Base-by-base conservation (phyloP, 2,888 invertebrate species). In the Dendrolimus pini region DNA sequence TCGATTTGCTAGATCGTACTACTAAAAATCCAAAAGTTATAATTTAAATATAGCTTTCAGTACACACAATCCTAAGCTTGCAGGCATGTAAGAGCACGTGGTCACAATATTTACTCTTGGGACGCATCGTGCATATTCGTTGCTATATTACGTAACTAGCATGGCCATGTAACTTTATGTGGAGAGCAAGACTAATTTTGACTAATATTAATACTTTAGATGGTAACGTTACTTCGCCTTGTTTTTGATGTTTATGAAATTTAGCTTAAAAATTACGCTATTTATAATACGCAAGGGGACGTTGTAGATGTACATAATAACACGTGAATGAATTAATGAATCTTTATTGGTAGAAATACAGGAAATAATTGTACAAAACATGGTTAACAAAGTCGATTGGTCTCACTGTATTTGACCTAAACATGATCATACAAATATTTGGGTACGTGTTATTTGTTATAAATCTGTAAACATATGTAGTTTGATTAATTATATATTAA, bases 81-180 rank as follows among this genome's bases (percentile, higher is more conserved):
- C 47, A 62, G 70, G 74, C 75, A 73, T 75, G 78, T 73, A 70
- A 73, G 73, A 83, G 80, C 86, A 86, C 86, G 85, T 85, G 87
- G 85, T 80, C 82, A 77, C 84, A 80, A 79, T 85, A 85, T 88
- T 87, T 88, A 87, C 85, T 81, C 67, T 66, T 62, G 67, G 75
- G 74, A 88, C 88, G 82, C 47, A 47, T 3, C 47, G 47, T 78
- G 87, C 85, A 88, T 88, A 86, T 80, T 81, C 79, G 67, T 68
- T 69, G 72, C 75, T 73, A 76, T 75, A 80, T 80, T 81, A 78
- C 65, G 62, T 62, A 68, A 67, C 70, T 61, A 47, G 47, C 12
- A 47, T 9, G 2, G 47, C 47, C 47, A 47, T 47, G 63, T 61
- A 63, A 62, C 63, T 63, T 65, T 58, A 61, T 62, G 61, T 68